Evolutionary conservation across 1,140 invertebrate species (phyloP), one percentile per base, ranked within the genome.

Genomic region (Drosophila ercepeae): DNA sequence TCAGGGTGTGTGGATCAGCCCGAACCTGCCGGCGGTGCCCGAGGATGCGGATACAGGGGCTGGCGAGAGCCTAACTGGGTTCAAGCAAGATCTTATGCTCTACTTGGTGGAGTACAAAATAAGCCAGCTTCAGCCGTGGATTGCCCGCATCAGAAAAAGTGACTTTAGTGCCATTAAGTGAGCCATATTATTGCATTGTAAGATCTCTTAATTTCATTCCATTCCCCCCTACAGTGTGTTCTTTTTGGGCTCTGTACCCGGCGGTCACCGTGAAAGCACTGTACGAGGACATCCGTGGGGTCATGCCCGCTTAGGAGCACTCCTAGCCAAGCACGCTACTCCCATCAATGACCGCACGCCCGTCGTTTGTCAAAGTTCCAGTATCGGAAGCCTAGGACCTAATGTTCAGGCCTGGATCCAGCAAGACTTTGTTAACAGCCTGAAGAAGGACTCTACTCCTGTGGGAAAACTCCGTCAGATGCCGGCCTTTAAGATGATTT

Each of bases 1-100:
- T 9, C 98, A 99, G 92, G 97, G 97, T 0, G 92, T 97, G 39
- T 99, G 98, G 98, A 93, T 99, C 6, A 97, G 97, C 89, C 97
- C 97, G 0, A 90, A 93, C 16, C 95, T 97, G 84, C 94, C 95
- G 0, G 91, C 90, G 18, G 77, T 97, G 36, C 91, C 93, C 0
- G 89, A 92, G 13, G 91, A 90, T 3, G 89, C 93, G 0, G 93
- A 94, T 75, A 91, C 93, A 0, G 92, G 83, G 23, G 93, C 93
- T 9, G 97, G 97, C 2, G 97, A 98, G 70, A 97, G 97, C 27
- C 92, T 92, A 0, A 99, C 98, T 0, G 92, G 94, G 44, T 99
- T 99, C 89, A 97, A 98, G 92, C 92, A 92, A n/a, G 95, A 96
- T 90, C 92, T 99, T 0, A 89, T 97, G n/a, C 92, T 94, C 2